Base-by-base conservation (phyloP, 2,113 vertebrate species). In the Euleptes europaea region DNA sequence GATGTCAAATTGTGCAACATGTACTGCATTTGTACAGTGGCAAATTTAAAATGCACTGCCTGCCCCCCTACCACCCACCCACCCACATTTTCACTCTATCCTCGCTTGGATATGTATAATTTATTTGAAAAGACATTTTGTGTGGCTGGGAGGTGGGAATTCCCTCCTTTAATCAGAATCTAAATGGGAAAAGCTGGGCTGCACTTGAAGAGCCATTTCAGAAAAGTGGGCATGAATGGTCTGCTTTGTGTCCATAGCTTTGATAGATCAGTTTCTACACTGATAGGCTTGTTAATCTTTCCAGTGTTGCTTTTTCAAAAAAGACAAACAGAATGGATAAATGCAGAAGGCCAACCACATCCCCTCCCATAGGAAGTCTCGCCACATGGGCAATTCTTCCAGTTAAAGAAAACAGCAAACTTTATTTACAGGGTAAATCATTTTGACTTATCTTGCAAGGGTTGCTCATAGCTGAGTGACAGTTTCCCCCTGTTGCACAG, bases 361-460 rank as follows among this genome's bases (percentile, higher is more conserved):
- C 92, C 93, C 94, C 93, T 94, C 94, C 94, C 94, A 93, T 94
- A 96, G 93, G 93, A 95, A 94, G 93, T 95, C 91, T 95, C 94
- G 60, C 95, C 93, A 94, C 94, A 94, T 94, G 94, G 93, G 94
- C 94, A 93, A 92, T 95, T 95, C 94, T 93, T 92, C 92, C 88
- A 91, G 94, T 94, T 88, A 94, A 95, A 95, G 93, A 95, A 96
- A 96, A 96, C 93, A 95, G 88, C 92, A 88, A 93, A 88, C 93
- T 94, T 95, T 95, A 95, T 95, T 96, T 95, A 95, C 93, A 94
- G 91, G 93, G 92, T 95, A 96, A 95, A 96, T 96, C 94, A 95
- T 95, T 94, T 93, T 94, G 94, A 95, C 94, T 95, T 95, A 94
- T 92, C 93, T 96, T 93, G 88, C 92, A 93, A 91, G 84, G 91